A percentile compares a stretch with the other conserved stretches of the same genome.
Conservation (phyloP, 2,797 vertebrate species). For the Acanthis flammea region DNA sequence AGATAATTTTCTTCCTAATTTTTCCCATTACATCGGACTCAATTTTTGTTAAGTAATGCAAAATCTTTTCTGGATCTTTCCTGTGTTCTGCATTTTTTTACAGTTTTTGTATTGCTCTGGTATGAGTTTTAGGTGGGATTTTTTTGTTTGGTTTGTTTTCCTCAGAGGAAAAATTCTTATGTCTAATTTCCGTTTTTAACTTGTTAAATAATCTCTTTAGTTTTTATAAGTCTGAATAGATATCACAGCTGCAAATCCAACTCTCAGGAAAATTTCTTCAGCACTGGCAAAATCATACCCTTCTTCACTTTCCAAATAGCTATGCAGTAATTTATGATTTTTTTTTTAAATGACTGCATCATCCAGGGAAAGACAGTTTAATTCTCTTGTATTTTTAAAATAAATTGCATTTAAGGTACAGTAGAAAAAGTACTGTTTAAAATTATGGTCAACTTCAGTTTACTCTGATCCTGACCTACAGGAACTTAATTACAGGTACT, state of each 20-base stretch:
- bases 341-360: neutral
- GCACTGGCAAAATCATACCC: accelerated
- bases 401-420: neutral
- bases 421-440: neutral
- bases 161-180: neutral
- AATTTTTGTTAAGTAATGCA: neutral
- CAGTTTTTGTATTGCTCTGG: neutral
- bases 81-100: neutral
- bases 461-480: neutral
- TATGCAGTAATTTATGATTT: neutral
- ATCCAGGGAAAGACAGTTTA: neutral
- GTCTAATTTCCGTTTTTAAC: neutral
- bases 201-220: neutral
- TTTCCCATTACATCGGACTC: neutral
- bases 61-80: neutral
- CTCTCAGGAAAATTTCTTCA: neutral
- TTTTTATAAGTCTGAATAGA: neutral
- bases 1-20: neutral
- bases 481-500: neutral
- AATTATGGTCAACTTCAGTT: neutral
- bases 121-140: accelerated
- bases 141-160: neutral
- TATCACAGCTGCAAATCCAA: neutral
- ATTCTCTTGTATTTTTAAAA: neutral
- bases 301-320: neutral